Percentiles rank a stretch among this genome's conserved stretches.
phyloP scores from a whole-genome alignment of 2,797 vertebrate species.

The Triplophysa yarkandensis region DNA sequence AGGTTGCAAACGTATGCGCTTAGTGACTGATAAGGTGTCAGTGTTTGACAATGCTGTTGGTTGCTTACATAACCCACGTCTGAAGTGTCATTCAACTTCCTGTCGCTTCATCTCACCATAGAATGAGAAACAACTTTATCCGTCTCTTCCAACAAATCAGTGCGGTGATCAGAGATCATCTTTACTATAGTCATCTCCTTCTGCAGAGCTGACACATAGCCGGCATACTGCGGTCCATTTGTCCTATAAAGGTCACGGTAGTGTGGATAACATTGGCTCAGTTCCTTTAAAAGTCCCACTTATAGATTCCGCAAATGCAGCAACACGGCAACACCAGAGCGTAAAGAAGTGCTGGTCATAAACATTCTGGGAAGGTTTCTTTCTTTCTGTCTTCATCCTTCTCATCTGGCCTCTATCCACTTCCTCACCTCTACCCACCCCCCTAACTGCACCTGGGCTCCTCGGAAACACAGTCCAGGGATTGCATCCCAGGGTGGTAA shows the following conservation, averaged over 20 bases:
- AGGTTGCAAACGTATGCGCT: slow-evolving; percentile 35
- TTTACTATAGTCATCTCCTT: slow-evolving; percentile 56
- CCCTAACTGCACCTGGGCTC: slow-evolving; percentile 53
- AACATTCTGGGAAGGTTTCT: slow-evolving; percentile 33
- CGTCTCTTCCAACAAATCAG: slow-evolving; percentile 50
- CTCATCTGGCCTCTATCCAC: slow-evolving; percentile 14
- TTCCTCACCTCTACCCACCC: slow-evolving; percentile 29
- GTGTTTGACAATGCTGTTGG: slow-evolving; percentile 51
- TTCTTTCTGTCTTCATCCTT: slow-evolving; percentile 32
- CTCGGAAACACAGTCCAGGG: slow-evolving; percentile 53
- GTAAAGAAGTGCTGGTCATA: slow-evolving; percentile 36
- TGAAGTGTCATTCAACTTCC: slow-evolving; percentile 52
- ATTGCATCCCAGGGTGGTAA: slow-evolving; percentile 56
- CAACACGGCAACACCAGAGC: slow-evolving; percentile 11
- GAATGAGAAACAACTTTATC: slow-evolving; percentile 26
- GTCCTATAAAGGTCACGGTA: slow-evolving; percentile 57
- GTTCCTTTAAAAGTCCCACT: slow-evolving; percentile 29
- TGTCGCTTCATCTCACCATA: slow-evolving; percentile 16
- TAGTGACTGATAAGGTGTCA: slow-evolving; percentile 51
- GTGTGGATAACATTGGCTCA: slow-evolving; percentile 40
- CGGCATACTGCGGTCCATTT: slow-evolving; percentile 42
- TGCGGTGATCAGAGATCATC: slow-evolving; percentile 54
- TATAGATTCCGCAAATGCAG: slow-evolving; percentile 25
- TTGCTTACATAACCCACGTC: slow-evolving; percentile 52
- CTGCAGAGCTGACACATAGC: slow-evolving; percentile 54